Base-by-base conservation (phyloP, 2,888 invertebrate species). In the Maniola hyperantus region DNA sequence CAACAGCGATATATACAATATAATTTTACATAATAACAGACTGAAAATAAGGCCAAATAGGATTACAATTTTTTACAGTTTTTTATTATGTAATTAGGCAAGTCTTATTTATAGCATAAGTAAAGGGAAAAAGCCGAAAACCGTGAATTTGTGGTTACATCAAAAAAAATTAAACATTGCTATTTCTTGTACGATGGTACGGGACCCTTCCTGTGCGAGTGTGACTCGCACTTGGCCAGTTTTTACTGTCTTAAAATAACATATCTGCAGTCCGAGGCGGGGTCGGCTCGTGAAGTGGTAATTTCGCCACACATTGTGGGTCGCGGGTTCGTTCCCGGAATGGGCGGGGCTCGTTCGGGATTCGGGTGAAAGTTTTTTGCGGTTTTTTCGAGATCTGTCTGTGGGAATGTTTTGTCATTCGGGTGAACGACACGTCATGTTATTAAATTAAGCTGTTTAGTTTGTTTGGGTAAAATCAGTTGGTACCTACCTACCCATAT, bases 361-460 rank as follows among this genome's bases (percentile, higher is more conserved):
- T 75, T 79, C 78, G 76, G 76, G 83, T 75, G 82, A 83, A 83
- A 81, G 81, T 79, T 84, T 84, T 73, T 73, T 76, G 71, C 64
- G 67, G 73, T 69, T 69, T 69, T 68, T 61, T 60, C 46, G 53
- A 65, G 63, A 36, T 57, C n/a, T 55, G 65, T 67, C 67, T 71
- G 71, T 73, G 75, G 72, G 72, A 73, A 73, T 61, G 61, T 64
- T 60, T 33, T 69, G 55, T 61, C 66, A 39, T 57, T 57, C 34
- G 11, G 34, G 15, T 34, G 26, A 26, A 54, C n/a, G 26, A 18
- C 36, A 34, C 42, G 20, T 13, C 36, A 18, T 53, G 44, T 18
- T 54, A 64, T 55, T 61, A 20, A 51, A 11, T 51, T 20, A 8
- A 6, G 10, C 18, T 48, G 2, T 18, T 48, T 18, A 13, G 8